Base-by-base conservation (phyloP, 92 coral and sea anemone species). In the Blastomussa wellsi region DNA sequence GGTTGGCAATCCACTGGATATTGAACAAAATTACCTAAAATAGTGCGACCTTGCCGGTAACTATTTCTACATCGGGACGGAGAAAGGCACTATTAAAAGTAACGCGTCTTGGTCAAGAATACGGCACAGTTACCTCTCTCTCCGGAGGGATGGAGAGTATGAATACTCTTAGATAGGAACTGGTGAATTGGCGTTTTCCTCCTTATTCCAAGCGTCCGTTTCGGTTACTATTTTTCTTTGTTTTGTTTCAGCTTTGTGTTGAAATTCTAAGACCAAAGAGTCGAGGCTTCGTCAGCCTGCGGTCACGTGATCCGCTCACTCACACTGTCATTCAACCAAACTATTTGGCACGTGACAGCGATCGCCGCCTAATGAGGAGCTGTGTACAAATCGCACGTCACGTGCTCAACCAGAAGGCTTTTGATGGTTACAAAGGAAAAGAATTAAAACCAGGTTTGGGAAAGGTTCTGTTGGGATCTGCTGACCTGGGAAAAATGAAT, bases 321-420 rank as follows among this genome's bases (percentile, higher is more conserved):
- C 94, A 93, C 60, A 94, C 97, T 2, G 44, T 80, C 75, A 90
- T 93, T 33, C 91, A 91, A 76, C 91, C 91, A 79, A 93, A 93
- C 79, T 93, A 93, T 88, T 82, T 93, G 88, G 81, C 91, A 44
- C 73, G 76, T 64, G 84, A 88, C 44, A 88, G 89, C 17, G 97
- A 93, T 78, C 88, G 90, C 79, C 79, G 81, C 20, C 86, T 91
- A 14, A 82, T 93, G 90, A 85, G 94, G 64, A 85, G 86, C 39
- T 82, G 87, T 28, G 77, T 93, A 22, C 84, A 88, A 76, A 77
- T 93, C 19, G 77, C 97, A 15, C 88, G 97, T 20, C 86, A 93
- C 74, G 82, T 93, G 36, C 88, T 91, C 55, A 85, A 68, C 60
- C 95, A 92, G 84, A 92, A 92, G 47, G 93, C 95, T 15, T 88